Base-by-base conservation (phyloP, 1,140 invertebrate genomes). In the Palaemon carinicauda region DNA sequence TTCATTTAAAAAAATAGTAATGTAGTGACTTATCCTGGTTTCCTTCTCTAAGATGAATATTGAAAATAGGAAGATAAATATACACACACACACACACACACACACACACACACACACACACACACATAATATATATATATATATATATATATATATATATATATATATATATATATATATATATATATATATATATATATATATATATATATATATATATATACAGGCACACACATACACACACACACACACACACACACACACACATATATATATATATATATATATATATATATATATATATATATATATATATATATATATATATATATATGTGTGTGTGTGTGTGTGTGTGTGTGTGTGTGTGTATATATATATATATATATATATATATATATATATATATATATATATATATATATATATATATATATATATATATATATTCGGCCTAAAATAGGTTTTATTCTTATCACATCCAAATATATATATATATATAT, bases 281-380 rank as follows among this genome's bases (percentile, higher is more conserved):
- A 60, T 60, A 60, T 60, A 60, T 60, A 60, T 60, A 60, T 60
- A 60, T 60, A 60, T 60, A 60, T 60, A 60, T 60, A 60, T 60
- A 27, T 60, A 60, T 60, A 60, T 60, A 60, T 3, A 60, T 27
- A 60, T 27, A 60, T 27, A 60, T 60, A 60, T 60, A 60, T 60
- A 60, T 27, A 60, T 60, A 60, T 27, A 60, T 27, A 60, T 27
- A 7, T 7, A 7, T 27, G 21, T 24, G 21, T 24, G 21, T 24
- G 21, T 24, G 21, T 24, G 21, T 24, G 21, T 24, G 21, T 24
- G 21, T 60, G 21, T 60, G 54, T 24, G 54, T 60, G 54, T 60
- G 54, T 60, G 54, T 60, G 54, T 60, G 54, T n/a, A 14, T 60
- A 12, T 60, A 14, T 60, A 14, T 60, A 14, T 60, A 14, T 60